Evolutionary conservation across 1,140 invertebrate species (phyloP).

Genomic region (Akabosia matsudoensis): DNA sequence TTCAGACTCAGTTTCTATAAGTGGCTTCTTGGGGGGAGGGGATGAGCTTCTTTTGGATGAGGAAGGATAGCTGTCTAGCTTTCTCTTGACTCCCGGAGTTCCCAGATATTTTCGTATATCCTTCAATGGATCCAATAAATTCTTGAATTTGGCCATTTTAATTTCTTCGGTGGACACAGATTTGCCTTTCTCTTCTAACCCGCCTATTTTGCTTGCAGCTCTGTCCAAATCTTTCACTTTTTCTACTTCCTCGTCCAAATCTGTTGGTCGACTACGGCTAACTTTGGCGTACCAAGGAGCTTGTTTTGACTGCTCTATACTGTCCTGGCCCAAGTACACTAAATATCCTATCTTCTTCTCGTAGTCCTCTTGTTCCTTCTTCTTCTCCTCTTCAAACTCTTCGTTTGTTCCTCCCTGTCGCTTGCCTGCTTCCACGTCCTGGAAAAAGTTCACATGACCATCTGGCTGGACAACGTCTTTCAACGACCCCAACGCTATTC

Average conservation of each 20-base stretch:
- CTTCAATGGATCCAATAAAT: conserved; percentile 68
- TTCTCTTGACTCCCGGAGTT: conserved; percentile 37
- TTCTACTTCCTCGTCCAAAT: conserved; percentile 37
- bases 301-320: conserved; percentile 75
- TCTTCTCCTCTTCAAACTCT: conserved; percentile 86
- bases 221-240: conserved; percentile 46
- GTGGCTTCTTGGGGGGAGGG: conserved; percentile 29
- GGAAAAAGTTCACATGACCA: conserved; percentile 86
- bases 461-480: conserved; percentile 42
- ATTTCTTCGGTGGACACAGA: conserved; percentile 49
- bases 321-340: conserved; percentile 92
- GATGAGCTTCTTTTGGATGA: conserved; percentile 49
- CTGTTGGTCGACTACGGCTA: conserved; percentile 55
- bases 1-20: conserved; percentile 42
- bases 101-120: conserved; percentile 62
- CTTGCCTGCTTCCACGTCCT: conserved; percentile 74
- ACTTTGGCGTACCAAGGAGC: conserved; percentile 77
- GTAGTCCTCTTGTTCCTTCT: conserved; percentile 90
- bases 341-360: conserved; percentile 96
- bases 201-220: conserved; percentile 50
- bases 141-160: conserved; percentile 48
- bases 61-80: conserved; percentile 48
- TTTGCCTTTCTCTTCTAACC: conserved; percentile 11
- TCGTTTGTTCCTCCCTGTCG: conserved; percentile 63
- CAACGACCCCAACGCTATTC: conserved; percentile 33